These are phyloP conservation scores for Drosophila cracens DNA, from an alignment of 2,888 invertebrate species.

Conservation along the genomic window DNA sequence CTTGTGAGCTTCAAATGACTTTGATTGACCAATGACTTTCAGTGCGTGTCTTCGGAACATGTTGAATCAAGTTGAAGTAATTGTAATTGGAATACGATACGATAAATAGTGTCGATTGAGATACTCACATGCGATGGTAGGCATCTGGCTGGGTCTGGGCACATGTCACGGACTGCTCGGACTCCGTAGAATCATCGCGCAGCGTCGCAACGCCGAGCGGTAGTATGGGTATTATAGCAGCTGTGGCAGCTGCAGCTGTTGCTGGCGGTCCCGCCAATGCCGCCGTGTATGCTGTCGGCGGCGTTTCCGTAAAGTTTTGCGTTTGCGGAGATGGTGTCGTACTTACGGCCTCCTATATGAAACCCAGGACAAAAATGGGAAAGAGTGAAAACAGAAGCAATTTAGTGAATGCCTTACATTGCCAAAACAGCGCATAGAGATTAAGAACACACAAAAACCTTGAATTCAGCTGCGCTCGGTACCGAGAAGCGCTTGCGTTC, in stretches of 20 bases:
- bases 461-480: conserved; percentile 80
- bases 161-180: conserved; percentile 85
- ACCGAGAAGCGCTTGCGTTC: conserved; percentile 83
- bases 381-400: neutral
- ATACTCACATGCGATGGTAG: conserved; percentile 85
- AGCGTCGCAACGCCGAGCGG: conserved; percentile 85
- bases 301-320: conserved; percentile 75
- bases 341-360: conserved; percentile 81
- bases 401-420: neutral
- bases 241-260: conserved; percentile 85
- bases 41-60: neutral
- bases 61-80: neutral
- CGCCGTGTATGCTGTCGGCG: conserved; percentile 81
- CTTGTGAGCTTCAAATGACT: neutral
- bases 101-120: neutral
- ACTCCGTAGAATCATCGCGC: conserved; percentile 85
- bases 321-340: conserved; percentile 84
- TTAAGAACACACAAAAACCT: conserved; percentile 62
- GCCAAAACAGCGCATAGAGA: neutral
- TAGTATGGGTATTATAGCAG: conserved; percentile 85
- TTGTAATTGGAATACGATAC: neutral
- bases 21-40: neutral
- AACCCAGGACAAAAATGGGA: conserved; percentile 10
- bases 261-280: conserved; percentile 85
- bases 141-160: conserved; percentile 84